Evolutionary conservation across 2,888 invertebrate genomes (phyloP).

Genomic region (Cacoxenus indagator): DNA sequence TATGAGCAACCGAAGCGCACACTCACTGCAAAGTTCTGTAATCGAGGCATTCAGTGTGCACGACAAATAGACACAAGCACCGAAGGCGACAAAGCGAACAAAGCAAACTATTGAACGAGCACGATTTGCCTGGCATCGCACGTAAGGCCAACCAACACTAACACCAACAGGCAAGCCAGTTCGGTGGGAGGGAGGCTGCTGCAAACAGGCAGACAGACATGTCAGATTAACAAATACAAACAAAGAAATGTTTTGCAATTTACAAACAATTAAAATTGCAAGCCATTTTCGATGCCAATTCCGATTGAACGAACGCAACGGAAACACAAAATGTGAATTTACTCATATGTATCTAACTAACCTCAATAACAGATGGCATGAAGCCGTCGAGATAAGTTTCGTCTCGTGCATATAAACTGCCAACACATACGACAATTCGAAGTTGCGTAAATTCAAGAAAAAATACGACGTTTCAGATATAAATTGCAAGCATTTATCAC

Average conservation of each 20-base stretch:
- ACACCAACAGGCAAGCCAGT: neutral
- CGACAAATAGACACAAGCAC: constrained; percentile 3
- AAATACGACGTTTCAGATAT: neutral
- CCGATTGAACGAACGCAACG: neutral
- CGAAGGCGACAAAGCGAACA: constrained; percentile 12
- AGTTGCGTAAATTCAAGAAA: neutral
- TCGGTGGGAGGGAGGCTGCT: neutral
- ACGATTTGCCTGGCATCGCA: neutral
- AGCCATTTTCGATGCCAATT: constrained; percentile 32
- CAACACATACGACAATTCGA: neutral
- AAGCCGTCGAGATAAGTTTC: too few relatives aligned
- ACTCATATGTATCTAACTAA: too few relatives aligned
- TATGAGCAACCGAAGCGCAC: constrained; percentile 13
- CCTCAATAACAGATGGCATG: too few relatives aligned
- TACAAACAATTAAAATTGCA: constrained; percentile 60
- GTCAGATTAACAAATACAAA: constrained; percentile 40
- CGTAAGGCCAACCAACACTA: too few relatives aligned
- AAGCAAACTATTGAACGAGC: neutral
- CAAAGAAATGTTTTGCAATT: constrained; percentile 36
- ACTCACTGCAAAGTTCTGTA: neutral
- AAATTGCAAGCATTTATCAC: neutral
- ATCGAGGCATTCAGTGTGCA: constrained; percentile 16
- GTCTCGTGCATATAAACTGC: too few relatives aligned
- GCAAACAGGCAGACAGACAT: neutral
- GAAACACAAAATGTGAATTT: neutral